A percentile compares a stretch with the other conserved stretches of the same genome.
These are phyloP conservation scores for Lutra lutra DNA, from an alignment of 2,797 vertebrate genomes.

Conservation along the genomic window DNA sequence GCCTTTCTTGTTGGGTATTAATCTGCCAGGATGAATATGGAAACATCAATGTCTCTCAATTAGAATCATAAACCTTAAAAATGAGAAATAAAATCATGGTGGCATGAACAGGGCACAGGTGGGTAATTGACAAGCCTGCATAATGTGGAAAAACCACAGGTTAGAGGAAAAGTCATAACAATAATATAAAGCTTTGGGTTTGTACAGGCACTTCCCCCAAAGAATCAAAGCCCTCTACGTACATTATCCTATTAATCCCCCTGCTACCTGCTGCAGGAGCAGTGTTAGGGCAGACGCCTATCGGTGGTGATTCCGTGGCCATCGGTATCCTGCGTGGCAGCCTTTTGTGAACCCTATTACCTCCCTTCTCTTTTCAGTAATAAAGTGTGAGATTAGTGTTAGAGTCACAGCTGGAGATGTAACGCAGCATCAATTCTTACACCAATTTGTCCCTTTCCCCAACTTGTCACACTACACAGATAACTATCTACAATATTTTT, in stretches of 20 bases:
- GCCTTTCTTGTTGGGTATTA: neutral
- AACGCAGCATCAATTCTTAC: conserved; percentile 43
- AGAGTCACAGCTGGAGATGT: conserved; percentile 29
- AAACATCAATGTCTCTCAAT: conserved; percentile 31
- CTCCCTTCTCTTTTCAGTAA: conserved; percentile 40
- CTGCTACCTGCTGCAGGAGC: neutral
- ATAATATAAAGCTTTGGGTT: conserved; percentile 8
- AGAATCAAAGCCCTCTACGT: neutral
- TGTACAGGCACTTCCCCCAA: neutral
- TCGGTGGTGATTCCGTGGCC: neutral
- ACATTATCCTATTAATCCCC: neutral
- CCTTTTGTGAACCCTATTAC: neutral
- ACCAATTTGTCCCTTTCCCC: conserved; percentile 36
- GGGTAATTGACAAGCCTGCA: conserved; percentile 47
- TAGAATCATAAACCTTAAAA: conserved; percentile 47
- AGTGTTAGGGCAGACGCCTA: neutral
- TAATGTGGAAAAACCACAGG: conserved; percentile 44
- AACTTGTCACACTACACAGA: conserved; percentile 27
- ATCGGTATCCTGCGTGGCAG: neutral
- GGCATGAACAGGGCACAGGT: neutral
- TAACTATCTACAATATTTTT: conserved; percentile 64
- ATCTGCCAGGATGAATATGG: conserved; percentile 37
- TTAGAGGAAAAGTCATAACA: conserved; percentile 28
- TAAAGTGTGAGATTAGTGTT: neutral
- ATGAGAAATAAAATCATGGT: conserved; percentile 48